phyloP scores from a whole-genome alignment of 2,113 vertebrate genomes.

The Hemibagrus wyckioides region DNA sequence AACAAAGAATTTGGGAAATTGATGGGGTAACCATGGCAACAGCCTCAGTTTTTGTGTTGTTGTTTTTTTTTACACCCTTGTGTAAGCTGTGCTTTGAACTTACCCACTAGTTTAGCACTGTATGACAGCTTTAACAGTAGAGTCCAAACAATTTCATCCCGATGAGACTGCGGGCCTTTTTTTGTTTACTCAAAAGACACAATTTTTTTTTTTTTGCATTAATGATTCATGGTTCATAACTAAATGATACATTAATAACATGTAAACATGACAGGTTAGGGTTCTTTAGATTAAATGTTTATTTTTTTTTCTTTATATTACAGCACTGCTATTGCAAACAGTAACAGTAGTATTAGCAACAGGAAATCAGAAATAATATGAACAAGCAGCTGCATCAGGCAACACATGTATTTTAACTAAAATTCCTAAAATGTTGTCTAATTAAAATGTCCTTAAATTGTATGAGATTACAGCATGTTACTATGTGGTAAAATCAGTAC shows the following conservation, averaged over 20 bases:
- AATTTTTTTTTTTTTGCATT: not conserved
- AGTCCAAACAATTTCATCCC: constrained; percentile 25
- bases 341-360: not conserved
- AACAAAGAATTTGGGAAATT: constrained; percentile 38
- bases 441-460: not conserved
- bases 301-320: not conserved
- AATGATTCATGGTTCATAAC: not conserved
- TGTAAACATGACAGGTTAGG: not conserved
- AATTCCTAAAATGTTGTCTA: not conserved
- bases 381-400: not conserved
- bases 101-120: constrained; percentile 39
- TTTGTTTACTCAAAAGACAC: constrained; percentile 19
- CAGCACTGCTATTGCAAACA: not conserved
- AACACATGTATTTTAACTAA: not conserved
- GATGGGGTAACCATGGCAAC: constrained; percentile 48
- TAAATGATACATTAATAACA: not conserved
- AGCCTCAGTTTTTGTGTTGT: constrained; percentile 16
- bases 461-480: not conserved
- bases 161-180: constrained; percentile 8
- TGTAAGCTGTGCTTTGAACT: constrained; percentile 47
- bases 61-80: constrained; percentile 10
- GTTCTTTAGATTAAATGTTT: not conserved
- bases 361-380: not conserved
- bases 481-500: not conserved
- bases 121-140: not conserved